phyloP scores from a whole-genome alignment of 1,140 invertebrate genomes.

The Anagrus nilaparvatae region DNA sequence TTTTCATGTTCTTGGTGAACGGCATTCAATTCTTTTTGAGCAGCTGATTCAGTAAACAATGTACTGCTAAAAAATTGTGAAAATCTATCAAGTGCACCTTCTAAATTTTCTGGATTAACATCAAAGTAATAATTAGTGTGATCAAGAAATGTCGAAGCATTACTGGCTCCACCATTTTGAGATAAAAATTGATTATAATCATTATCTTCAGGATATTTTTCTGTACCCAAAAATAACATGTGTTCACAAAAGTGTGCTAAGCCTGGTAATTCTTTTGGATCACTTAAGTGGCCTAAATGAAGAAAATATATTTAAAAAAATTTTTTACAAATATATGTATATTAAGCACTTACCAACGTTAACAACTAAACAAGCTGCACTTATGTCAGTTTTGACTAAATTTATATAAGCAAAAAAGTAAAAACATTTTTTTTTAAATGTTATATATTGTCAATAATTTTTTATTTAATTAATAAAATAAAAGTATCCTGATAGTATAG shows the following conservation, averaged over 20 bases:
- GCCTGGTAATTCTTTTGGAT: conserved; percentile 79
- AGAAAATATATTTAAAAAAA: conserved; percentile 18
- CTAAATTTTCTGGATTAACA: conserved; percentile 72
- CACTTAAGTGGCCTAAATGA: conserved; percentile 66
- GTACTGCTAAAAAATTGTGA: conserved; percentile 91
- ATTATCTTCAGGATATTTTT: conserved; percentile 92
- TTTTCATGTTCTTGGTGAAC: conserved; percentile 95
- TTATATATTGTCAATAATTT: too few relatives aligned
- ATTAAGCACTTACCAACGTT: conserved; percentile 56
- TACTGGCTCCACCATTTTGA: conserved; percentile 79
- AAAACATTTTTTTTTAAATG: too few relatives aligned
- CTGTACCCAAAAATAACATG: conserved; percentile 91
- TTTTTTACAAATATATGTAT: conserved; percentile 8
- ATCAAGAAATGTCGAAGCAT: conserved; percentile 82
- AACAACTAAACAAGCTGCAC: conserved; percentile 74
- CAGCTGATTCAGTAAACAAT: conserved; percentile 81
- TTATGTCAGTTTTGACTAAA: conserved; percentile 93
- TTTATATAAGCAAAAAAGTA: too few relatives aligned
- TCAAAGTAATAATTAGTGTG: conserved; percentile 94
- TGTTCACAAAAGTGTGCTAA: conserved; percentile 96
- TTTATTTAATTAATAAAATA: too few relatives aligned
- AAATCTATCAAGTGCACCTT: conserved; percentile 81
- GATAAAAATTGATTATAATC: conserved; percentile 83
- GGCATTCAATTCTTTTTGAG: conserved; percentile 88
- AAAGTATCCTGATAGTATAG: too few relatives aligned